Evolutionary conservation across 1,140 invertebrate genomes (phyloP).

Genomic region (Drosophila obscura): DNA sequence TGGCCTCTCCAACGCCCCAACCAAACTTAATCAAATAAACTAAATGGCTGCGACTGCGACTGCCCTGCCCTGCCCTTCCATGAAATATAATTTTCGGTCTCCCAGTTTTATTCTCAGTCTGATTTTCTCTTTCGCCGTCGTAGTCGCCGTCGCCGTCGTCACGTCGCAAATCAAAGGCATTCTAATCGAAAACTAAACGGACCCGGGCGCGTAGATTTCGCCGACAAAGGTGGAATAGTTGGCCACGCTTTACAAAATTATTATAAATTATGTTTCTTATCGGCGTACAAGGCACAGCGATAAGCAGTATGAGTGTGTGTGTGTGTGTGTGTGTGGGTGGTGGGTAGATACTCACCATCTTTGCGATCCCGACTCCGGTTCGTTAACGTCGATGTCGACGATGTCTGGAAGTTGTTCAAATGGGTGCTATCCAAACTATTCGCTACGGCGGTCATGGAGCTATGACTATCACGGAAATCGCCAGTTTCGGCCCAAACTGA

Average conservation of each 20-base stretch:
- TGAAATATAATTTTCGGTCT: constrained; percentile 64
- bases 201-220: constrained; percentile 72
- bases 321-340: background rate
- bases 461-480: constrained; percentile 92
- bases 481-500: constrained; percentile 93
- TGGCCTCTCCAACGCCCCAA: constrained; percentile 43
- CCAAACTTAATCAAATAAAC: constrained; percentile 78
- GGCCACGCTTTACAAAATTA: constrained; percentile 75
- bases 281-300: constrained; percentile 20
- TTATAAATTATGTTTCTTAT: constrained; percentile 82
- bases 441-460: constrained; percentile 87
- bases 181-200: constrained; percentile 81
- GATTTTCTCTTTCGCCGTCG: no score
- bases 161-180: constrained; percentile 77
- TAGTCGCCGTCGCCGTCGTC: constrained; percentile 52
- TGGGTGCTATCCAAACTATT: constrained; percentile 88
- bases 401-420: constrained; percentile 84
- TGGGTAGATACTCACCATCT: constrained; percentile 84
- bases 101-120: constrained; percentile 21
- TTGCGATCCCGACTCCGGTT: constrained; percentile 88
- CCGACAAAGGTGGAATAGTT: constrained; percentile 73
- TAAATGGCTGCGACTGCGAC: constrained; percentile 58
- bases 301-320: background rate
- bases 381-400: constrained; percentile 85
- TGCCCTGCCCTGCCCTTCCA: no score